phyloP scores from a whole-genome alignment of 92 coral and sea anemone genomes.

The Metridium senile region DNA sequence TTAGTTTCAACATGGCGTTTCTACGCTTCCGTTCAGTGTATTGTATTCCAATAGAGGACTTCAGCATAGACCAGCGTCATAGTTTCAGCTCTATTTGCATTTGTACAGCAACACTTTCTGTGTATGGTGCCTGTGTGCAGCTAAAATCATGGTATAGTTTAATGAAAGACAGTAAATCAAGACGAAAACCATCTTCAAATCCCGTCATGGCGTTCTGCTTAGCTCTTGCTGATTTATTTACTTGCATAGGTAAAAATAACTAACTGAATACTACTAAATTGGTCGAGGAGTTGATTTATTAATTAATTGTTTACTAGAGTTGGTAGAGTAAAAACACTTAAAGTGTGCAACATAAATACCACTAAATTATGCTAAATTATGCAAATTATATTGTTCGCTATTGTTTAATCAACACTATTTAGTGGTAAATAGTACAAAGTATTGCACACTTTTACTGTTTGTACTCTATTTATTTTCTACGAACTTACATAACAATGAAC shows the following conservation, averaged over 20 bases:
- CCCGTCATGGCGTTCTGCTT: conserved; percentile 74
- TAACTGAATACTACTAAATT: neutral
- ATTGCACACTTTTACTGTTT: no score
- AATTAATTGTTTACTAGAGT: no score
- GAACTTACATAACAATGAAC: no score
- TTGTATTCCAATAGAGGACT: conserved; percentile 63
- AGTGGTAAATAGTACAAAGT: no score
- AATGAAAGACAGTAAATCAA: conserved; percentile 16
- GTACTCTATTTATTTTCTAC: no score
- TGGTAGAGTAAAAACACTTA: no score
- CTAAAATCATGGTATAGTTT: conserved; percentile 58
- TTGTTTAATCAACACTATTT: no score
- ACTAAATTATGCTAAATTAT: no score
- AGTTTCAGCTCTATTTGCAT: conserved; percentile 74
- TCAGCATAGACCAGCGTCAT: conserved; percentile 25
- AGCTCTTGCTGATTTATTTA: conserved; percentile 84
- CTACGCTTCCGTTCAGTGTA: conserved; percentile 78
- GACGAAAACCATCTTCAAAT: conserved; percentile 74
- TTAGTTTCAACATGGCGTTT: conserved; percentile 71
- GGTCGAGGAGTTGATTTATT: neutral
- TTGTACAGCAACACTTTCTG: conserved; percentile 71
- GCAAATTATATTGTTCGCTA: no score
- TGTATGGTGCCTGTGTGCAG: conserved; percentile 85
- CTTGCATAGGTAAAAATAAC: conserved; percentile 78
- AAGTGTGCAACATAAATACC: no score